Evolutionary conservation across 2,888 invertebrate genomes (phyloP).

Genomic region (Chloromyia formosa): DNA sequence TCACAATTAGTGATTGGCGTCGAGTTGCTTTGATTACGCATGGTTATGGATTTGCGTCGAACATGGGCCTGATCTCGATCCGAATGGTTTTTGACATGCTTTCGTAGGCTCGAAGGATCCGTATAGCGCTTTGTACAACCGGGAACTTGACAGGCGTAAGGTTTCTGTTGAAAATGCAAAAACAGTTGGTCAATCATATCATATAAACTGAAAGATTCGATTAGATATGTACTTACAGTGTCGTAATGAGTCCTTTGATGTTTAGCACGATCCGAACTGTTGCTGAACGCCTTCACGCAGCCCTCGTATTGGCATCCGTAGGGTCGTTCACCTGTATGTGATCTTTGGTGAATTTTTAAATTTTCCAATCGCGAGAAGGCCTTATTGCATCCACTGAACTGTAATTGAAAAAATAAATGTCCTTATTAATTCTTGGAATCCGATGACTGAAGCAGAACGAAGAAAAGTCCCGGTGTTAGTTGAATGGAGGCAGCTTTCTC

Average conservation of each 20-base stretch:
- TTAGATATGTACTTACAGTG: slow-evolving; percentile 83
- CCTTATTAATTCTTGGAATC: too few species aligned
- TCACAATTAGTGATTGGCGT: slow-evolving; percentile 39
- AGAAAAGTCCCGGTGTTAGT: too few species aligned
- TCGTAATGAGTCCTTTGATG: slow-evolving; percentile 99
- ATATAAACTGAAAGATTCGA: too few species aligned
- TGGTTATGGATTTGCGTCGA: slow-evolving; percentile 49
- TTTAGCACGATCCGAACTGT: slow-evolving; percentile 97
- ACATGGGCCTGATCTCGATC: slow-evolving; percentile 54
- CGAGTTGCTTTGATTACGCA: slow-evolving; percentile 45
- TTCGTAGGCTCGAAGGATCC: slow-evolving; percentile 90
- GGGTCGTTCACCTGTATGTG: slow-evolving; percentile 96
- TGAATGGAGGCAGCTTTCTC: too few species aligned
- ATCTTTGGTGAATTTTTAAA: slow-evolving; percentile 95
- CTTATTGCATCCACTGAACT: slow-evolving; percentile 95
- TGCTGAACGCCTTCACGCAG: slow-evolving; percentile 96
- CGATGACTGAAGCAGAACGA: too few species aligned
- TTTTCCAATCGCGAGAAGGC: slow-evolving; percentile 97
- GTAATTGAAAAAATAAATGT: slow-evolving; percentile 56
- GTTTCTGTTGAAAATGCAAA: slow-evolving; percentile 72
- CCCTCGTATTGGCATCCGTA: slow-evolving; percentile 93
- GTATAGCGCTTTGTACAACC: slow-evolving; percentile 93
- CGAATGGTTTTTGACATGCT: slow-evolving; percentile 88
- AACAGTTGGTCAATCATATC: too few species aligned
- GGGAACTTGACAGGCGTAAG: slow-evolving; percentile 87